Base-by-base conservation (phyloP, 2,888 invertebrate species). In the Leuctra nigra region DNA sequence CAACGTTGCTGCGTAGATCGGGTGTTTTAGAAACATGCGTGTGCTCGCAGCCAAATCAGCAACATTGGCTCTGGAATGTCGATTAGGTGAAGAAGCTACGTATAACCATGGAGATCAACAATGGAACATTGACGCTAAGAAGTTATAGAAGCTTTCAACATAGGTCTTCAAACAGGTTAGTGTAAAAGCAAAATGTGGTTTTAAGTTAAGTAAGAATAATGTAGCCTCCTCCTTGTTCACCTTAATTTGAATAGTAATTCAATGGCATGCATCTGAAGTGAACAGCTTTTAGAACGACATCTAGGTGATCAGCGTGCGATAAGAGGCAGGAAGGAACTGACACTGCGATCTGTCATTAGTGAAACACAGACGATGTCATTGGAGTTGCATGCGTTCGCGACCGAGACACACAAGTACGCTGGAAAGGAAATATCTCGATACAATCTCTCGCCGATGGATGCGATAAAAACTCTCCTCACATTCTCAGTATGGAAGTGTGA, bases 201-300 rank as follows among this genome's bases (percentile, higher is more conserved):
- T 39, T 39, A 39, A 16, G 39, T 9, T 39, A 20, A 16, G 18
- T 18, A 44, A 44, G 44, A 44, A 44, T 44, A 23, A 44, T 44
- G 44, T 44, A 22, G 20, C 44, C 20, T 44, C 20, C 44, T 44
- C 44, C 44, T 44, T 23, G 44, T 6, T 44, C 23, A 22, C 23
- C 44, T 20, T 44, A 44, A 44, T 44, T 44, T 44, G 44, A 44
- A 44, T 44, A 44, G 44, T 44, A 44, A 44, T 44, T 44, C 44
- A 44, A 44, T 44, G 23, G 22, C 23, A n/a, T 44, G 44, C n/a
- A n/a, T n/a, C n/a, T n/a, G n/a, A n/a, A 22, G 23, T 44, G 23
- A 18, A 44, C 23, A 44, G 44, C 44, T 44, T 23, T 44, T 44
- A 23, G 44, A 44, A 23, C 23, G 23, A 22, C 44, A 44, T 29